A percentile compares a stretch with the other conserved stretches of the same genome.
Evolutionary conservation across 2,888 invertebrate genomes (phyloP).

Genomic region (Neocrepidodera transversa): DNA sequence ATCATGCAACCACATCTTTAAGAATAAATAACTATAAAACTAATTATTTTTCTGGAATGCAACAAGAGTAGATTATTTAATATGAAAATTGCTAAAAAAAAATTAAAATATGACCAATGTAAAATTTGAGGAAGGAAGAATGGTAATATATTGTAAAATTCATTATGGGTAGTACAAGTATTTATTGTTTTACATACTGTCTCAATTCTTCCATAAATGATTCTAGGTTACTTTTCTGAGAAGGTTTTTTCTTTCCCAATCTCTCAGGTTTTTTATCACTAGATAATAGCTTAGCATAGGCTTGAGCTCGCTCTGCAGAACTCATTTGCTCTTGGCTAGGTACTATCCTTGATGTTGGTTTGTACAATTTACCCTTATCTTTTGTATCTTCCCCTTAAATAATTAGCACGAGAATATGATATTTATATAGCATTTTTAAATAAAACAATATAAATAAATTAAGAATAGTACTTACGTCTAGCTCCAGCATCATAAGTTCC

Average conservation of each 20-base stretch:
- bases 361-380: conserved; percentile 91
- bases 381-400: conserved; percentile 82
- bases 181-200: conserved; percentile 68
- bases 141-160: too few relatives aligned
- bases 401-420: too few relatives aligned
- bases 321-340: conserved; percentile 63
- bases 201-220: conserved; percentile 97
- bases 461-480: conserved; percentile 70
- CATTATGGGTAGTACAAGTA: too few relatives aligned
- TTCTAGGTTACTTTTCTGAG: conserved; percentile 94
- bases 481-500: conserved; percentile 96
- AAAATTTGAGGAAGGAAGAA: too few relatives aligned
- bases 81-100: too few relatives aligned
- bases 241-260: conserved; percentile 73
- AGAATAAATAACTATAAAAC: too few relatives aligned
- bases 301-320: conserved; percentile 72
- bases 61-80: too few relatives aligned
- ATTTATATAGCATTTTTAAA: too few relatives aligned
- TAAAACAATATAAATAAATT: conserved; percentile 10
- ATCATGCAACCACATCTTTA: too few relatives aligned
- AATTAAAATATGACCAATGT: too few relatives aligned
- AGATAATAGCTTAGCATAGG: conserved; percentile 70
- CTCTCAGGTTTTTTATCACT: conserved; percentile 72
- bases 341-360: conserved; percentile 81
- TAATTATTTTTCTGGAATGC: too few relatives aligned